phyloP scores from a whole-genome alignment of 2,113 vertebrate species.

The Scytalopus superciliaris region DNA sequence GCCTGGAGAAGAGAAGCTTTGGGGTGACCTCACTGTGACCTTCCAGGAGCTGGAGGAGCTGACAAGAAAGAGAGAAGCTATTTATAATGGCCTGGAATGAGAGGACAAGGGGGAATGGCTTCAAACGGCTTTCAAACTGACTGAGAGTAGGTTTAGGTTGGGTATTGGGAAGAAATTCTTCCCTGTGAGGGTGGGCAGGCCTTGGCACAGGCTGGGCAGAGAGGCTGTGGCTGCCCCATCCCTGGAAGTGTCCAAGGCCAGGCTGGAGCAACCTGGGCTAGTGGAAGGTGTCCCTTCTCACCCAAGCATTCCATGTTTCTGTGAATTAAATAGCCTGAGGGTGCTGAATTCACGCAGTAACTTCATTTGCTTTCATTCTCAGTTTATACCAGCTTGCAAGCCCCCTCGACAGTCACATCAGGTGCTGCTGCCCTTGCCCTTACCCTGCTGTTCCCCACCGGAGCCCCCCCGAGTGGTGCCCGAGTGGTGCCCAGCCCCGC shows the following conservation, averaged over 20 bases:
- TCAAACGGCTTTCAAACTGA: too few relatives aligned
- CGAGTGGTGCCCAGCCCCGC: neutral
- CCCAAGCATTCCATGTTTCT: neutral
- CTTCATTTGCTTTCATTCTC: neutral
- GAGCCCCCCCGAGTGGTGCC: neutral
- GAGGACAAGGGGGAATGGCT: neutral
- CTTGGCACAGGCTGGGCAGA: neutral
- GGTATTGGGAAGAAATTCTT: neutral
- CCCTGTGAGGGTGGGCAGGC: neutral
- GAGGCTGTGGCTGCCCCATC: neutral
- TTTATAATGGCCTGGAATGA: neutral
- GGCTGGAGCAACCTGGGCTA: neutral
- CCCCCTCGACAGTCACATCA: neutral
- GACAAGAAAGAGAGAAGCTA: neutral
- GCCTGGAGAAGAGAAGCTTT: neutral
- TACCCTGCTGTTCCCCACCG: neutral
- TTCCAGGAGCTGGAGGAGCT: neutral
- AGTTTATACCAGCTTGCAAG: neutral
- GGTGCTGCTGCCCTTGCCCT: accelerated
- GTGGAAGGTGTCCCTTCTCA: neutral
- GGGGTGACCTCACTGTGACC: neutral
- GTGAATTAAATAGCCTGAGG: neutral
- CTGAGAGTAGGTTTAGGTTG: too few relatives aligned
- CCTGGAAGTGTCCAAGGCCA: neutral
- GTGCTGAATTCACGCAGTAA: accelerated